Evolutionary conservation across 2,113 vertebrate genomes (phyloP).

Genomic region (Oxyura jamaicensis): DNA sequence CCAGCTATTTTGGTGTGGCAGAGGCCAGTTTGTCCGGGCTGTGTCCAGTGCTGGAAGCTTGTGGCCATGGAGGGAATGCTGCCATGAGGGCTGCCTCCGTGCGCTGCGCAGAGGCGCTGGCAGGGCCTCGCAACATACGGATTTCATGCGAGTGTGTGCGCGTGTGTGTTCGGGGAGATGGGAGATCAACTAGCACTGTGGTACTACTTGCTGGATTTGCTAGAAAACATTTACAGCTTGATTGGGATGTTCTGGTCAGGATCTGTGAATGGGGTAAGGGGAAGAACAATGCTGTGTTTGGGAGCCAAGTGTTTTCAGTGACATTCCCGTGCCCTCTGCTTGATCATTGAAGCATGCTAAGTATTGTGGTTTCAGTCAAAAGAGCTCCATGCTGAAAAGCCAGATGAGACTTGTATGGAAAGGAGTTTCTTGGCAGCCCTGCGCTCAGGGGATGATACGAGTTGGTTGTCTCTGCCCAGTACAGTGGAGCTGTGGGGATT

Average conservation of each 20-base stretch:
- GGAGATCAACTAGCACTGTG: background rate
- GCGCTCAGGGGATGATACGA: slow-evolving; percentile 28
- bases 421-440: slow-evolving; percentile 39
- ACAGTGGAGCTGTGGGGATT: slow-evolving; percentile 57
- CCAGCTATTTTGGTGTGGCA: background rate
- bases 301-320: slow-evolving; percentile 64
- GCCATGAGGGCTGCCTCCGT: background rate
- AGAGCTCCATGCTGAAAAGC: slow-evolving; percentile 69
- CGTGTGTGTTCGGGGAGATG: background rate
- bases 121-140: fast-evolving
- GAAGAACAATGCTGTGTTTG: slow-evolving; percentile 54
- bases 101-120: fast-evolving
- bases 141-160: fast-evolving
- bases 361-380: slow-evolving; percentile 68
- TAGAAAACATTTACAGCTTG: background rate
- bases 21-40: background rate
- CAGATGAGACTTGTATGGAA: slow-evolving; percentile 67
- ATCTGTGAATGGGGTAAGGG: slow-evolving; percentile 43
- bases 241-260: slow-evolving; percentile 7
- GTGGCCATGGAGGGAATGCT: fast-evolving
- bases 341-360: slow-evolving; percentile 65
- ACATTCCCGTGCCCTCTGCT: slow-evolving; percentile 61
- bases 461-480: slow-evolving; percentile 50
- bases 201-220: background rate
- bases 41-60: background rate